A percentile compares a stretch with the other conserved stretches of the same genome.
These are phyloP conservation scores for Danionella dracula DNA, from an alignment of 2,797 vertebrate genomes.

Conservation along the genomic window DNA sequence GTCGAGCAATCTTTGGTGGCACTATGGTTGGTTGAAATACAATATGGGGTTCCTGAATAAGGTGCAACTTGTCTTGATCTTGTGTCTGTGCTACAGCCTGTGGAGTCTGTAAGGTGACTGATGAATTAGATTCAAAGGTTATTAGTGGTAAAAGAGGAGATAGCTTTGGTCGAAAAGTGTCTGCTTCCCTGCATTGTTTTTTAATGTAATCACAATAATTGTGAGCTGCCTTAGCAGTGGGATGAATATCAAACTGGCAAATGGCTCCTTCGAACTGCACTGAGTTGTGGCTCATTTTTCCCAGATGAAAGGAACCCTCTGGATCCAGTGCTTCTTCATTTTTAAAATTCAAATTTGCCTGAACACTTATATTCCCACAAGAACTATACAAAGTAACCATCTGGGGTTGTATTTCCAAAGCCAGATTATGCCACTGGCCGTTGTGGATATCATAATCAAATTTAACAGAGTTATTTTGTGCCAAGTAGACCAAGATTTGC, in stretches of 20 bases:
- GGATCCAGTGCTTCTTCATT: constrained; percentile 80
- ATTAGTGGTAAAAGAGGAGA: constrained; percentile 73
- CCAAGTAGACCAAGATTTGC: constrained; percentile 77
- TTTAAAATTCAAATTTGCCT: constrained; percentile 75
- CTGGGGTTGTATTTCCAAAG: constrained; percentile 76
- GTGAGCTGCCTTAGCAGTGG: constrained; percentile 87
- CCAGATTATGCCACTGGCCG: constrained; percentile 90
- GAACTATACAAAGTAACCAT: constrained; percentile 83
- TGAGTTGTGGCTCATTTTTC: constrained; percentile 83
- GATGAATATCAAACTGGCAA: constrained; percentile 96
- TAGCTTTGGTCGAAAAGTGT: constrained; percentile 76
- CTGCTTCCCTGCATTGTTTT: constrained; percentile 89
- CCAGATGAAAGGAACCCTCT: constrained; percentile 86
- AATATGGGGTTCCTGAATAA: constrained; percentile 18
- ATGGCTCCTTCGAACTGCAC: constrained; percentile 93
- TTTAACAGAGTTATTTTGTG: constrained; percentile 80
- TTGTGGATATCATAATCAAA: constrained; percentile 89
- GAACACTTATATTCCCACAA: constrained; percentile 79
- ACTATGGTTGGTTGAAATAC: constrained; percentile 31
- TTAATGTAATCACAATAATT: constrained; percentile 97
- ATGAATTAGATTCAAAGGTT: constrained; percentile 64
- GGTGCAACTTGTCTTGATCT: constrained; percentile 44
- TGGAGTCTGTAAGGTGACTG: constrained; percentile 49
- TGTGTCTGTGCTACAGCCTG: constrained; percentile 43
- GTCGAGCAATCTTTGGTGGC: constrained; percentile 19